These are phyloP conservation scores for Radopholus similis DNA, from an alignment of 1,140 invertebrate genomes.

Conservation along the genomic window DNA sequence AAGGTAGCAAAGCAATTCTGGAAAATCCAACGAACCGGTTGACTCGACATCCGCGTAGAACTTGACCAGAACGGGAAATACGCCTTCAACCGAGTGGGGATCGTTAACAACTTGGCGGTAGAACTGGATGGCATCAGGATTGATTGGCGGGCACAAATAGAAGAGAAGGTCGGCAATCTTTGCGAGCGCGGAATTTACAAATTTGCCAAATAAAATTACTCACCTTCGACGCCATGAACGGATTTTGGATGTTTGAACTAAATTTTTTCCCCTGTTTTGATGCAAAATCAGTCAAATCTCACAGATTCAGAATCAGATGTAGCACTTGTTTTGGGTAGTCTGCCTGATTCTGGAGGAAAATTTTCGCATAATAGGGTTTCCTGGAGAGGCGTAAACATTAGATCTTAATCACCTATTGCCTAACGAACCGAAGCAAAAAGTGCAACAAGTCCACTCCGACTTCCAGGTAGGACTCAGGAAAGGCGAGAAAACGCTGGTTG, in stretches of 20 bases:
- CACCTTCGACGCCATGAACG: conserved; percentile 85
- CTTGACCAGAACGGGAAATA: conserved; percentile 87
- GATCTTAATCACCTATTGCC: neutral
- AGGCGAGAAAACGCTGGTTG: conserved; percentile 76
- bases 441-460: conserved; percentile 51
- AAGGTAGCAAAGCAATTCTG: neutral
- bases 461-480: conserved; percentile 72
- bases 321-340: conserved; percentile 81
- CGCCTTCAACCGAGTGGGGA: conserved; percentile 74
- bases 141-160: conserved; percentile 78
- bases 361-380: conserved; percentile 68
- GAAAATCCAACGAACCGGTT: conserved; percentile 69
- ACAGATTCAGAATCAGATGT: conserved; percentile 79
- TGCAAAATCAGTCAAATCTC: too few species aligned
- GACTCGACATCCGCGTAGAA: conserved; percentile 97
- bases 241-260: conserved; percentile 90
- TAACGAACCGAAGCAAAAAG: conserved; percentile 47
- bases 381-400: conserved; percentile 74
- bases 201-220: neutral
- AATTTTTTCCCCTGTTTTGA: too few species aligned
- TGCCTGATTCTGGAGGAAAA: conserved; percentile 74
- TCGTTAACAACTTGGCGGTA: conserved; percentile 76
- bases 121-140: conserved; percentile 68
- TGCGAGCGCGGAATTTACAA: conserved; percentile 7
- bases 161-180: conserved; percentile 80